Evolutionary conservation across 2,888 invertebrate genomes (phyloP).

Genomic region (Charanyca ferruginea): DNA sequence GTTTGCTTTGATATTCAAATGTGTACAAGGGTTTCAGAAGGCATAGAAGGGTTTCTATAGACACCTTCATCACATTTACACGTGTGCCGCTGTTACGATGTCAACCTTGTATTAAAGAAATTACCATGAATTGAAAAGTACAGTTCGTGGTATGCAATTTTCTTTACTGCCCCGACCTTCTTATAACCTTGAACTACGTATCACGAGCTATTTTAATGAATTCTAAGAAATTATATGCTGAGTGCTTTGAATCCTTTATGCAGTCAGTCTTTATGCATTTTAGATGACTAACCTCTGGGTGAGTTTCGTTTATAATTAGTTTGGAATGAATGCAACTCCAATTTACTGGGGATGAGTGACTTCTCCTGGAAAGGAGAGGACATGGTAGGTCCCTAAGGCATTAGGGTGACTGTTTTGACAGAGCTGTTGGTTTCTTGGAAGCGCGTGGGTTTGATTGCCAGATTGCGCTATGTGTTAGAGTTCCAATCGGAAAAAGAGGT

Average conservation of each 20-base stretch:
- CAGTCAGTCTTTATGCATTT: conserved; percentile 27
- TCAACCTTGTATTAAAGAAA: conserved; percentile 9
- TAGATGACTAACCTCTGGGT: neutral
- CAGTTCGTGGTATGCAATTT: conserved; percentile 30
- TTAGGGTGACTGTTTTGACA: no score
- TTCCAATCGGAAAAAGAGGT: no score
- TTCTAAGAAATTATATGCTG: conserved; percentile 24
- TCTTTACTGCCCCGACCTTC: conserved; percentile 6
- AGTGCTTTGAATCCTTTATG: conserved; percentile 20
- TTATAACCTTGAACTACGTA: conserved; percentile 18
- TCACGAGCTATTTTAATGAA: conserved; percentile 1
- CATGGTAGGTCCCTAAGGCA: neutral
- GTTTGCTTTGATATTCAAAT: no score
- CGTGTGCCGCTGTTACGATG: neutral
- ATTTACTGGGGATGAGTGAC: neutral
- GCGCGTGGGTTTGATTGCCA: no score
- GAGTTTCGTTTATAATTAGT: conserved; percentile 14
- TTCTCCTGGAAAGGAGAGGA: neutral
- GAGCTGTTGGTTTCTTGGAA: no score
- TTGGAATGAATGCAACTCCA: neutral
- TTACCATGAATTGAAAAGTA: conserved; percentile 21
- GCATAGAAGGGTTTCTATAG: no score
- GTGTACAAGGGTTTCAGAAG: no score
- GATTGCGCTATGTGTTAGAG: no score
- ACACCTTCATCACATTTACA: neutral